These are phyloP conservation scores for Drosophila antonietae DNA, from an alignment of 2,888 invertebrate species.

Conservation along the genomic window DNA sequence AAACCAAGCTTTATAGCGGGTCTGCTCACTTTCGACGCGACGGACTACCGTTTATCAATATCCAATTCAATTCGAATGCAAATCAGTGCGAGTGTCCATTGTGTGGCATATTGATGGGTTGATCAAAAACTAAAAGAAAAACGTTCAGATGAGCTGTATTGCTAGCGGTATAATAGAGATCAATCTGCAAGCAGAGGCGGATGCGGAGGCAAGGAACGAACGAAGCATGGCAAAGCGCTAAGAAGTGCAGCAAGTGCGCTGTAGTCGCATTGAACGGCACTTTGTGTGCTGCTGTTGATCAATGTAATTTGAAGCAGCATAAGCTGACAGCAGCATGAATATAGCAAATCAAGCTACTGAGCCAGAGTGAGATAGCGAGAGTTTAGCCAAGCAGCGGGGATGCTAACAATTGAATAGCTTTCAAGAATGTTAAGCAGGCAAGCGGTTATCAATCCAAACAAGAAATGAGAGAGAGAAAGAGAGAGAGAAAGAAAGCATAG, in stretches of 20 bases:
- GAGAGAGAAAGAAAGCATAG: neutral
- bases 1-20: constrained; percentile 63
- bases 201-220: constrained; percentile 30
- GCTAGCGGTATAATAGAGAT: constrained; percentile 64
- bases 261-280: constrained; percentile 67
- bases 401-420: constrained; percentile 17
- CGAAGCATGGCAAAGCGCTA: constrained; percentile 15
- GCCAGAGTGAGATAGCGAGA: constrained; percentile 8
- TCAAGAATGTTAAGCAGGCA: neutral
- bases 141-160: constrained; percentile 38
- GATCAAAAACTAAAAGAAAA: constrained; percentile 16
- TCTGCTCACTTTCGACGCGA: constrained; percentile 73
- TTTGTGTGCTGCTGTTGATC: constrained; percentile 56
- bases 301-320: constrained; percentile 61
- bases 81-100: constrained; percentile 65
- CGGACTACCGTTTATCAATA: constrained; percentile 71
- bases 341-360: neutral
- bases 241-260: constrained; percentile 42
- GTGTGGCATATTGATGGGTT: constrained; percentile 59
- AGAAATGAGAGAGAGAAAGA: neutral
- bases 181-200: constrained; percentile 37
- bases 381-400: constrained; percentile 6
- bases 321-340: neutral
- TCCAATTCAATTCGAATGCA: constrained; percentile 70
- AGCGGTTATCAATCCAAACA: neutral